These are phyloP conservation scores for Solen grandis DNA, from an alignment of 1,140 invertebrate species.

Conservation along the genomic window DNA sequence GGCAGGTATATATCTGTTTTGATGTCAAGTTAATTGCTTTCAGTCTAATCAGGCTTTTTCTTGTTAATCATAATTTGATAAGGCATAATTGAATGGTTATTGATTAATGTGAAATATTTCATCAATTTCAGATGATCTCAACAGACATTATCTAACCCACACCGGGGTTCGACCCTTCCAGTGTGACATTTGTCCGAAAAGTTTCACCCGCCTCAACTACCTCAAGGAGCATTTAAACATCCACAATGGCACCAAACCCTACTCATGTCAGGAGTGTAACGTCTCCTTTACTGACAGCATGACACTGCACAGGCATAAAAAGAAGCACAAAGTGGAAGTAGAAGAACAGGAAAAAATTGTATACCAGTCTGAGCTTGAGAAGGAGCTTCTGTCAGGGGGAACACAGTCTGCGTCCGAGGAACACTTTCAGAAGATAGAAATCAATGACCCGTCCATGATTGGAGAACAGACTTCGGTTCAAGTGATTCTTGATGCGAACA, in stretches of 20 bases:
- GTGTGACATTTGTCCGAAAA: conserved; percentile 94
- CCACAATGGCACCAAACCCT: conserved; percentile 51
- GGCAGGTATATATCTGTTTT: too few species aligned
- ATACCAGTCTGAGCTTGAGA: conserved; percentile 12
- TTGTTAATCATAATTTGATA: too few species aligned
- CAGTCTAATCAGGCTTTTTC: too few species aligned
- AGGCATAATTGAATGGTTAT: too few species aligned
- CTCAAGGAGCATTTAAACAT: conserved; percentile 87
- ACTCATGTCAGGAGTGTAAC: conserved; percentile 42
- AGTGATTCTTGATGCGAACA: conserved; percentile 14
- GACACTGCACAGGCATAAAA: conserved; percentile 76
- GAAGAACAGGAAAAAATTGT: conserved; percentile 69
- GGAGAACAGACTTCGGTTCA: conserved; percentile 21
- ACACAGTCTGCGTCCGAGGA: not conserved
- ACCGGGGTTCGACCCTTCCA: conserved; percentile 94
- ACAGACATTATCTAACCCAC: conserved; percentile 76
- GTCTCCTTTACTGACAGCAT: conserved; percentile 75
- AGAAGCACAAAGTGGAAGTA: conserved; percentile 77
- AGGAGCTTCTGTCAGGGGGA: not conserved
- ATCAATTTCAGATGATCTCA: conserved; percentile 33
- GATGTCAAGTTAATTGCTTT: too few species aligned
- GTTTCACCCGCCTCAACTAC: conserved; percentile 96
- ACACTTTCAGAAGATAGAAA: not conserved
- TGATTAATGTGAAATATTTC: too few species aligned
- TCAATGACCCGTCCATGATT: not conserved